Base-by-base conservation (phyloP, 2,888 invertebrate genomes). In the Strigamia crassipes region DNA sequence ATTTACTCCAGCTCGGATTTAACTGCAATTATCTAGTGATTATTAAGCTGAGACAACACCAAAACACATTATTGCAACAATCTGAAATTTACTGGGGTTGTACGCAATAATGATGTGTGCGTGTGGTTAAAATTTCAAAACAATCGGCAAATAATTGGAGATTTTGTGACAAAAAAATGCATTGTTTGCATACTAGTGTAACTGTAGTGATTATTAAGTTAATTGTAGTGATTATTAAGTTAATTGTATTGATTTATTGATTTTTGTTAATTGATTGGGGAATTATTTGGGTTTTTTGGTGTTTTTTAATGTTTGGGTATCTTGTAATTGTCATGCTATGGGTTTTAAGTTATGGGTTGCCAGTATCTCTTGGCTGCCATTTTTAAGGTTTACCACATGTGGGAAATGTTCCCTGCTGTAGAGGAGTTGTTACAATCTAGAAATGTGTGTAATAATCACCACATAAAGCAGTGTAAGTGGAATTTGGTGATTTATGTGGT, bases 1-100 rank as follows among this genome's bases (percentile, higher is more conserved):
- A 61, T 61, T 61, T 61, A 61, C 61, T 61, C n/a, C n/a, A 5
- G 61, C 23, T 61, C 61, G n/a, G 18, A 61, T 61, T 21, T 61
- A 61, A 61, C 61, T 23, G 21, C 23, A 61, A 61, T 61, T 23
- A 61, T 23, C 23, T 46, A 46, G 13, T 61, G 18, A 61, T 61
- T 61, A 61, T 61, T 61, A 21, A 8, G 15, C 4, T 15, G 12
- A 12, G 3, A 13, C 2, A 46, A 15, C n/a, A n/a, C n/a, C n/a
- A n/a, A n/a, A n/a, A n/a, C n/a, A n/a, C n/a, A n/a, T n/a, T n/a
- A n/a, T n/a, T n/a, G n/a, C n/a, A n/a, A n/a, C n/a, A n/a, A n/a
- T n/a, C n/a, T n/a, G n/a, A n/a, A n/a, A n/a, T n/a, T n/a, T n/a
- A n/a, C n/a, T n/a, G n/a, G n/a, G n/a, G n/a, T n/a, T n/a, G n/a